Conservation (phyloP, 64 coral and sea anemone genomes). For the Platygyra sinensis region DNA sequence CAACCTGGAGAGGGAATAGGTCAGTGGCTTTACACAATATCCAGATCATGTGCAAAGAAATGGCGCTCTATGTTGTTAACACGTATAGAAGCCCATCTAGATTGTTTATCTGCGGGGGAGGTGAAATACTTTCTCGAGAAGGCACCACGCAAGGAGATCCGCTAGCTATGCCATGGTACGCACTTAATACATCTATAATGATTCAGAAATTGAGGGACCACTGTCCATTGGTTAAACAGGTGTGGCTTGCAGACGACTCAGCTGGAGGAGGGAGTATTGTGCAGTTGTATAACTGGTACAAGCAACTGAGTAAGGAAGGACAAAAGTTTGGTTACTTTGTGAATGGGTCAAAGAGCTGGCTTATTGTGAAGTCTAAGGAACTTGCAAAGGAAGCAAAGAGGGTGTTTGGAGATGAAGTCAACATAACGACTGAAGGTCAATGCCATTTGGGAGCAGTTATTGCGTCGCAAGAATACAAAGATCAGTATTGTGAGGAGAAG, state of each 20-base stretch:
- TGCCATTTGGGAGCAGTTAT: no score
- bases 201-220: no score
- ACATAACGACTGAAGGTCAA: no score
- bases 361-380: constrained; percentile 12
- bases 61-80: constrained; percentile 29
- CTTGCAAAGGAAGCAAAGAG: constrained; percentile 26
- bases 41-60: constrained; percentile 15
- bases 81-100: constrained; percentile 37
- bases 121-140: constrained; percentile 29
- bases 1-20: no score
- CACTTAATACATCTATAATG: no score
- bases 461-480: no score
- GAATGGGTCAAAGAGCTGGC: constrained; percentile 52
- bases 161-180: background rate
- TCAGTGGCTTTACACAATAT: constrained; percentile 25
- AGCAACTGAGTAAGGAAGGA: constrained; percentile 7
- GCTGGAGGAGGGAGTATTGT: constrained; percentile 2
- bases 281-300: constrained; percentile 26
- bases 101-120: constrained; percentile 6
- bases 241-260: constrained; percentile 33
- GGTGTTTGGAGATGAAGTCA: background rate
- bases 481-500: background rate
- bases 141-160: constrained; percentile 16
- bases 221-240: no score
- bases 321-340: constrained; percentile 44